Conservation (phyloP, 1,140 invertebrate species). For the Psilanteris sp. region DNA sequence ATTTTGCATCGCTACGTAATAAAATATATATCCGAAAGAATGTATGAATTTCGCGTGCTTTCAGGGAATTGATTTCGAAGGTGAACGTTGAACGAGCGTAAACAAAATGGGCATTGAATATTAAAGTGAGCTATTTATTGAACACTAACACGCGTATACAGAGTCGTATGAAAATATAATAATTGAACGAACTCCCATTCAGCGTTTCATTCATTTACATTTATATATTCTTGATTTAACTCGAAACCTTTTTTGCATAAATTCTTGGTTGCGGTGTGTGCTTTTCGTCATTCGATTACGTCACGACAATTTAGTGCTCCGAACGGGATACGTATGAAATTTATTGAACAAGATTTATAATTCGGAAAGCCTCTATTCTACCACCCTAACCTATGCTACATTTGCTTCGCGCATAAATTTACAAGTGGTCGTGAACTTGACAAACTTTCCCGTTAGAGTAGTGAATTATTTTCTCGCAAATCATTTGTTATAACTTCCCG, state of each 20-base stretch:
- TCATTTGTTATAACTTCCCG: slow-evolving; percentile 40
- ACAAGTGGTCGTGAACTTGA: slow-evolving; percentile 53
- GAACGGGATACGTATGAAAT: slow-evolving; percentile 23
- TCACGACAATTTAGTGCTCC: slow-evolving; percentile 16
- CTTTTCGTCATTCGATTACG: slow-evolving; percentile 10
- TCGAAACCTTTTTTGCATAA: no score
- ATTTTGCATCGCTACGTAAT: slow-evolving; percentile 12
- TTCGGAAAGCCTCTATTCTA: slow-evolving; percentile 12
- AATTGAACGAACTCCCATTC: no score
- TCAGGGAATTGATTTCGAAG: slow-evolving; percentile 2
- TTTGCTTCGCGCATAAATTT: slow-evolving; percentile 47
- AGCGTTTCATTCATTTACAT: no score
- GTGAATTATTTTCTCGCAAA: slow-evolving; percentile 55
- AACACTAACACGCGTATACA: no score
- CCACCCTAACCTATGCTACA: slow-evolving; percentile 26
- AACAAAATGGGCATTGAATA: slow-evolving; percentile 5
- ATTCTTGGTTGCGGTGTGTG: no score
- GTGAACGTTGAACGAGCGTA: not conserved
- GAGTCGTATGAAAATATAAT: no score
- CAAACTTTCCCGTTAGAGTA: slow-evolving; percentile 51
- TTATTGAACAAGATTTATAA: slow-evolving; percentile 41
- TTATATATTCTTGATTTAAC: no score
- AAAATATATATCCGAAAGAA: no score
- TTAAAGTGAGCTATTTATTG: slow-evolving; percentile 22
- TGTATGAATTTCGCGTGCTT: slow-evolving; percentile 13